Evolutionary conservation across 1,140 invertebrate species (phyloP).

Genomic region (Nymphalis io): DNA sequence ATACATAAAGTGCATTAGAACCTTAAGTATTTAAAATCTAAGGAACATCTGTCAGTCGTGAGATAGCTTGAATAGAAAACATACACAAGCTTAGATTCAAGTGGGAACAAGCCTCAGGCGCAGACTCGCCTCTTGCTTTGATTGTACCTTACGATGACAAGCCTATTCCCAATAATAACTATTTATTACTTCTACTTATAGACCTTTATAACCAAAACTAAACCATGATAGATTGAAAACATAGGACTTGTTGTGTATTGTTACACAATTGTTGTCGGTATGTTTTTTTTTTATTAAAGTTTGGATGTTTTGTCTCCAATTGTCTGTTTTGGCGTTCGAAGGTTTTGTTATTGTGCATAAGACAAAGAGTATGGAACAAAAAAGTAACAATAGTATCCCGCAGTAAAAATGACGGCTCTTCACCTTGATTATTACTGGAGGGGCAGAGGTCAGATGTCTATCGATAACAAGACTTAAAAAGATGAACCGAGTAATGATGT

Average conservation of each 20-base stretch:
- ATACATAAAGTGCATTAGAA: neutral
- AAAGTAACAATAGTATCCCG: slow-evolving; percentile 56
- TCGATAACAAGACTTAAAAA: slow-evolving; percentile 51
- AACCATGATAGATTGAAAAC: slow-evolving; percentile 34
- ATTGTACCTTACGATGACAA: slow-evolving; percentile 77
- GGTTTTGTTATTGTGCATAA: slow-evolving; percentile 22
- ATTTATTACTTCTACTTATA: slow-evolving; percentile 57
- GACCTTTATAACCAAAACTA: slow-evolving; percentile 38
- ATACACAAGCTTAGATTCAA: slow-evolving; percentile 42
- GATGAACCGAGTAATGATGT: slow-evolving; percentile 45
- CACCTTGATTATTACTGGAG: slow-evolving; percentile 65
- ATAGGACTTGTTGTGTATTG: slow-evolving; percentile 3
- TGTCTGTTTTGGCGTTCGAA: slow-evolving; percentile 14
- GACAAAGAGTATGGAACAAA: slow-evolving; percentile 33
- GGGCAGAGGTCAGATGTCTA: slow-evolving; percentile 71
- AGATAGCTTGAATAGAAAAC: slow-evolving; percentile 23
- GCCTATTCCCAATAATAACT: slow-evolving; percentile 69
- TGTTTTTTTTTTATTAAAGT: neutral
- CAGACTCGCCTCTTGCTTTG: slow-evolving; percentile 57
- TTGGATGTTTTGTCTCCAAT: neutral
- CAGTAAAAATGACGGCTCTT: slow-evolving; percentile 54
- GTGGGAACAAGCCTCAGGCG: slow-evolving; percentile 67
- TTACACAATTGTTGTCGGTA: slow-evolving; percentile 8
- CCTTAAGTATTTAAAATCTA: slow-evolving; percentile 23
- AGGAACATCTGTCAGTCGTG: slow-evolving; percentile 24